A percentile compares a stretch with the other conserved stretches of the same genome.
phyloP scores from a whole-genome alignment of 2,113 vertebrate genomes.

The Catharus fuscescens region DNA sequence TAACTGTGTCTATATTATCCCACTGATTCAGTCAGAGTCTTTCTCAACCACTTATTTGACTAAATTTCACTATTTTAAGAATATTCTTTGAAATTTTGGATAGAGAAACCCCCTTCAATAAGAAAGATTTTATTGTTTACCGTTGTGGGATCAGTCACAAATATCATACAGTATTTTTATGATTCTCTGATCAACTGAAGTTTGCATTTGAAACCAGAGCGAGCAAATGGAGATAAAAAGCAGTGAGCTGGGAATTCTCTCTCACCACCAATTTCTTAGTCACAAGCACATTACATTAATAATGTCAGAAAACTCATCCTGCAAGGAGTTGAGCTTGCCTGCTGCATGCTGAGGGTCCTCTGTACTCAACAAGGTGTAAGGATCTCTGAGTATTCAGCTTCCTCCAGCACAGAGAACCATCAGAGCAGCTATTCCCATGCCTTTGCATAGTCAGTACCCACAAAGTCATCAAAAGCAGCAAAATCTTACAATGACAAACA shows the following conservation, averaged over 20 bases:
- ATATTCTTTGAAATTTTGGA: neutral
- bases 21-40: neutral
- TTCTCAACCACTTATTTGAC: neutral
- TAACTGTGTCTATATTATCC: neutral
- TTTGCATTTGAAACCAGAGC: neutral
- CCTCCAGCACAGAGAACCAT: neutral
- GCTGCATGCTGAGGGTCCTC: neutral
- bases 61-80: neutral
- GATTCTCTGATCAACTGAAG: neutral
- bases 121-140: neutral
- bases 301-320: neutral
- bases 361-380: neutral
- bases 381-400: neutral
- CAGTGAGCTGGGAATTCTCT: neutral
- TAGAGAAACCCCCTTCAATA: neutral
- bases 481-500: neutral
- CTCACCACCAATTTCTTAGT: neutral
- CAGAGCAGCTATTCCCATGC: neutral
- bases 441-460: neutral
- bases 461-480: neutral
- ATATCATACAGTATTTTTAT: neutral
- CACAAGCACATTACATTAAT: neutral
- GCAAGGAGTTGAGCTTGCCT: neutral
- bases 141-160: neutral
- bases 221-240: neutral